Percentiles rank a stretch among this genome's conserved stretches.
phyloP scores from a whole-genome alignment of 2,797 vertebrate species.

The Bradypus variegatus region DNA sequence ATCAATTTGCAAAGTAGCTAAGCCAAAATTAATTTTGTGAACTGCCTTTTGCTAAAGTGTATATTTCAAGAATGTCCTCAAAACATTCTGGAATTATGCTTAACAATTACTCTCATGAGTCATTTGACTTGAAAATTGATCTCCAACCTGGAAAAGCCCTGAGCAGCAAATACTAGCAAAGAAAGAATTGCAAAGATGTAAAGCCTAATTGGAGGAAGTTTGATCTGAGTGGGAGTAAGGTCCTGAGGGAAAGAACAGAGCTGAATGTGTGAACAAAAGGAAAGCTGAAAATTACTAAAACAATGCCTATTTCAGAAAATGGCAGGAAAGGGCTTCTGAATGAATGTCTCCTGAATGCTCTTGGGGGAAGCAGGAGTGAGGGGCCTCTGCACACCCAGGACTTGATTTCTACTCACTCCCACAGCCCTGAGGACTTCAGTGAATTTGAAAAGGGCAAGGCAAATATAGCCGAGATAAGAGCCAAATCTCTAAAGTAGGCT shows the following conservation, averaged over 20 bases:
- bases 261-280: background rate
- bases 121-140: conserved; percentile 46
- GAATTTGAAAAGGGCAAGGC: background rate
- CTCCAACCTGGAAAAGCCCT: conserved; percentile 9
- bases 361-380: background rate
- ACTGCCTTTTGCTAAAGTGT: background rate
- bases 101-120: conserved; percentile 29
- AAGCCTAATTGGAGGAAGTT: background rate
- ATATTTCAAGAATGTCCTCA: conserved; percentile 12
- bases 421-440: background rate
- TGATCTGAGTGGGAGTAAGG: background rate
- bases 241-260: background rate
- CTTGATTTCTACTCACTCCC: background rate
- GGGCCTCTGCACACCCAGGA: background rate
- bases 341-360: background rate
- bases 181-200: background rate
- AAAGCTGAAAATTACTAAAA: background rate
- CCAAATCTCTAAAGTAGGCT: background rate
- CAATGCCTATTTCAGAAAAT: background rate
- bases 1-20: background rate
- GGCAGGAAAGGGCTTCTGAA: background rate
- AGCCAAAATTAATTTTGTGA: conserved; percentile 32
- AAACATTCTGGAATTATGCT: conserved; percentile 19
- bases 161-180: conserved; percentile 2
- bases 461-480: background rate